phyloP scores from a whole-genome alignment of 2,888 invertebrate species.

The Phalera bucephala region DNA sequence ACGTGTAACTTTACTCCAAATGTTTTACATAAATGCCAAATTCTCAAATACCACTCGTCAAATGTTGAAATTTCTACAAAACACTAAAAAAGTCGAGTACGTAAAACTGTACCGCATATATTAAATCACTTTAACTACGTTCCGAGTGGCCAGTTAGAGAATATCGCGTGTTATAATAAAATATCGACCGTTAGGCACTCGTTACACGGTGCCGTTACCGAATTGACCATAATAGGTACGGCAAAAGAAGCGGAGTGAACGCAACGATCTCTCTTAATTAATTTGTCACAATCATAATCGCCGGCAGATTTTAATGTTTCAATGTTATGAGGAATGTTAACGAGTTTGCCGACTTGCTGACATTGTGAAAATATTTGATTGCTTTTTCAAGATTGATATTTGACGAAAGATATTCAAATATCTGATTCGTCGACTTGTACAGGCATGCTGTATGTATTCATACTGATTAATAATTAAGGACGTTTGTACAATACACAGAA shows the following conservation, averaged over 20 bases:
- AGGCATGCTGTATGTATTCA: too few relatives aligned
- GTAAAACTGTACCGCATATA: conserved; percentile 16
- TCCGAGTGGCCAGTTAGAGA: conserved; percentile 34
- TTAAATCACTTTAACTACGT: conserved; percentile 23
- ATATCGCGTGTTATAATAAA: conserved; percentile 49
- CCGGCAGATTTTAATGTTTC: conserved; percentile 11
- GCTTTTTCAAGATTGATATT: too few relatives aligned
- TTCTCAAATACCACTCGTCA: not conserved
- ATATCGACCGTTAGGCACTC: conserved; percentile 55
- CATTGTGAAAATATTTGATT: too few relatives aligned
- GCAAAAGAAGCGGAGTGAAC: conserved; percentile 38
- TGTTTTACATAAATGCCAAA: not conserved
- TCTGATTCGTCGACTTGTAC: too few relatives aligned
- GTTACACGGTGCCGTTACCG: conserved; percentile 63
- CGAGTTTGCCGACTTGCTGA: too few relatives aligned
- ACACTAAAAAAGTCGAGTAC: not conserved
- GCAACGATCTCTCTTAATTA: conserved; percentile 46
- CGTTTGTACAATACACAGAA: too few relatives aligned
- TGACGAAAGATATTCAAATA: too few relatives aligned
- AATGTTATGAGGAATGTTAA: conserved; percentile 1
- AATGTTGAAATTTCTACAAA: conserved; percentile 1
- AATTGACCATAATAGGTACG: conserved; percentile 50
- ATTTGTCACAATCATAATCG: conserved; percentile 38
- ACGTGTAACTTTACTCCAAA: not conserved
- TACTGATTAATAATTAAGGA: too few relatives aligned